A percentile compares a stretch with the other conserved stretches of the same genome.
Conservation (phyloP, 2,113 vertebrate genomes). For the Myocastor coypus region DNA sequence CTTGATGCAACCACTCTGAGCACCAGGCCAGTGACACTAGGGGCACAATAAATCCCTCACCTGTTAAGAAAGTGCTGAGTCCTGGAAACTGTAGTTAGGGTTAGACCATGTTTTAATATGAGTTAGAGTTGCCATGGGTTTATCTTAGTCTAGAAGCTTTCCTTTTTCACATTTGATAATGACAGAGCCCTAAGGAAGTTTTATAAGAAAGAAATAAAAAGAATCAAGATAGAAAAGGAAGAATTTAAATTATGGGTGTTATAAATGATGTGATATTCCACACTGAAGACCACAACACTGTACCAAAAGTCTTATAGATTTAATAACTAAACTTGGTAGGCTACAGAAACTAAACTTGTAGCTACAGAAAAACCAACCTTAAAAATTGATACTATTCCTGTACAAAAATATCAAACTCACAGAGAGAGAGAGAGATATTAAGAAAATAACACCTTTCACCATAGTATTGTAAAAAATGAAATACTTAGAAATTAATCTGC, state of each 20-base stretch:
- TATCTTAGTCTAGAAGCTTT: constrained; percentile 24
- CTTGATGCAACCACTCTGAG: not conserved
- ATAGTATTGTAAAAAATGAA: not conserved
- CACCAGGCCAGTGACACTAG: not conserved
- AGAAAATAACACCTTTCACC: not conserved
- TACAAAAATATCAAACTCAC: not conserved
- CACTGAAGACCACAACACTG: not conserved
- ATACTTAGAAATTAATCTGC: not conserved
- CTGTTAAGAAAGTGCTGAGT: constrained; percentile 7
- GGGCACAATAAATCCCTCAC: constrained; percentile 18
- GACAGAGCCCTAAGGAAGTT: not conserved
- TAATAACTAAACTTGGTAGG: not conserved
- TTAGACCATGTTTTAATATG: constrained; percentile 2
- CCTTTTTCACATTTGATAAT: constrained; percentile 20
- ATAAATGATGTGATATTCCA: not conserved
- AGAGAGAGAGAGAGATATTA: not conserved
- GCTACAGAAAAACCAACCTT: not conserved
- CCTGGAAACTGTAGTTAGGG: constrained; percentile 37
- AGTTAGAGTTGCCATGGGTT: not conserved
- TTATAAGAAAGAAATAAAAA: not conserved
- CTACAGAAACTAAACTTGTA: too few species aligned
- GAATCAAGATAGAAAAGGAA: not conserved
- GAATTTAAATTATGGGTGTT: not conserved
- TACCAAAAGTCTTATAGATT: not conserved
- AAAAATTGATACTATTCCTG: not conserved